A percentile compares a stretch with the other conserved stretches of the same genome.
phyloP scores from a whole-genome alignment of 2,797 vertebrate genomes.

The Bradypus variegatus region DNA sequence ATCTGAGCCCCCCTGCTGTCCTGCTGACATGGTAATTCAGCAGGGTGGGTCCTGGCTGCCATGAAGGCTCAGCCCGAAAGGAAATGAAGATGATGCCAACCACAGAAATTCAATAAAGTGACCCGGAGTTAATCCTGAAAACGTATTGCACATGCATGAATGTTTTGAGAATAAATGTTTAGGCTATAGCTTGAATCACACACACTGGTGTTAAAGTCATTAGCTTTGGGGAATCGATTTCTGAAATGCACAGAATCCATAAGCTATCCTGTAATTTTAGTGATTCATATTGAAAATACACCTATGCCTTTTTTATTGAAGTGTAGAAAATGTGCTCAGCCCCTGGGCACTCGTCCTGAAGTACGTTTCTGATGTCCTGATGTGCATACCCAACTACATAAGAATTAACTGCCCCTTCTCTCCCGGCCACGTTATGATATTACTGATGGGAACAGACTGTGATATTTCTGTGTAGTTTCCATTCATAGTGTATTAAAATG shows the following conservation, averaged over 20 bases:
- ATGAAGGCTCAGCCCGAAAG: background rate
- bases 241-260: background rate
- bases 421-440: background rate
- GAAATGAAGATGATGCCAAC: background rate
- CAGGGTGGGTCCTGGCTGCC: background rate
- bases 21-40: background rate
- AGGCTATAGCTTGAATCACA: background rate
- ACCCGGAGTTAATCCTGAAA: background rate
- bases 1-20: background rate
- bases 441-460: background rate
- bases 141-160: background rate
- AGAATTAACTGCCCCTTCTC: background rate
- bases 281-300: constrained; percentile 46
- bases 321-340: background rate
- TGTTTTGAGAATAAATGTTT: background rate
- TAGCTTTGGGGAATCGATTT: background rate
- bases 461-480: constrained; percentile 25
- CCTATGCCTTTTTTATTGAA: constrained; percentile 5
- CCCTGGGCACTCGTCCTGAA: constrained; percentile 35
- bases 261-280: background rate
- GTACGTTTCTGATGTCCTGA: constrained; percentile 5
- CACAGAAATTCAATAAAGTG: background rate
- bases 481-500: background rate
- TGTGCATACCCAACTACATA: background rate
- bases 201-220: background rate